Base-by-base conservation (phyloP, 92 coral and sea anemone genomes). In the Paragorgia papillata region DNA sequence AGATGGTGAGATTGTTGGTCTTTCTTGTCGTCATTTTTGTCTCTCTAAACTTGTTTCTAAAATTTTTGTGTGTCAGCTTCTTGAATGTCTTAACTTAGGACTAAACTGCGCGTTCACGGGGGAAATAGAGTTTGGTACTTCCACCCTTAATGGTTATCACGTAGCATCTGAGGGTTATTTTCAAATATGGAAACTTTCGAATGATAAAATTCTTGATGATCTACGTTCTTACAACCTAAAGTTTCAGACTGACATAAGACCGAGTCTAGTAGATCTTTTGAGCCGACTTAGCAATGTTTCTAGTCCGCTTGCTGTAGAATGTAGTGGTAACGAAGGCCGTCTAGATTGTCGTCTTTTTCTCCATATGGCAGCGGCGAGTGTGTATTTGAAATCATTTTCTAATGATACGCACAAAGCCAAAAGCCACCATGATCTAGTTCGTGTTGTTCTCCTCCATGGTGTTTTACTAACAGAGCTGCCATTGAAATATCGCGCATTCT, bases 31-130 rank as follows among this genome's bases (percentile, higher is more conserved):
- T 5, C 43, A 15, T 27, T n/a, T 7, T 61, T 8, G 14, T 21
- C 41, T 48, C 19, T 25, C 59, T 29, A 43, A 62, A 66, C 44
- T 56, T 30, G 32, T 75, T 68, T 75, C 65, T 21, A 41, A 79
- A 14, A 46, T 79, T 25, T 79, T 85, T 29, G 39, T 85, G 20
- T 43, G 22, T 49, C 70, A 85, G 33, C 43, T 71, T 8, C 19
- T 25, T 10, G 17, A 53, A 71, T 29, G 70, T 62, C 83, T 85
- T 1, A 70, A 66, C 0, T 69, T 80, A 35, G 89, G 73, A 25
- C 18, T 85, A 31, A 85, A 81, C 30, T 85, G 89, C 22, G 89
- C 83, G n/a, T 85, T 81, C 19, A 81, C 83, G 0, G 76, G 79
- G 12, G 75, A 83, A n/a, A 75, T 85, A 8, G 75, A 81, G 37